Base-by-base conservation (phyloP, 1,140 invertebrate genomes). In the Scaptomyza pallida region DNA sequence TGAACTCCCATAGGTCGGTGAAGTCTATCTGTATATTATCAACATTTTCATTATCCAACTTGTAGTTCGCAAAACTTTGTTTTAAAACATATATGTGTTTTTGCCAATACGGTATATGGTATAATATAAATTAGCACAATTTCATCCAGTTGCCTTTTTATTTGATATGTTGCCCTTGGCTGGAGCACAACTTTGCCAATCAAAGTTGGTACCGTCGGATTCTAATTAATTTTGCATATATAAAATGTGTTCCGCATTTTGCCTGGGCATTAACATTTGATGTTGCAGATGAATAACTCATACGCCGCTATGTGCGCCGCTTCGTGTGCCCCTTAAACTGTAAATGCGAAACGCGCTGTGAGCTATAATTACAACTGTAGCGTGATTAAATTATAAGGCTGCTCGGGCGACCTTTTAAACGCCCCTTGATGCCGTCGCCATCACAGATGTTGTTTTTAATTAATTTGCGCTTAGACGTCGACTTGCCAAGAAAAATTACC, bases 311-410 rank as follows among this genome's bases (percentile, higher is more conserved):
- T 30, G n/a, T 33, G 30, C 64, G 26, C 6, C 6, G 33, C 10
- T 37, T 30, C 4, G n/a, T n/a, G n/a, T 16, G 15, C 35, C 19
- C 19, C 52, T 21, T 55, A 13, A 55, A 21, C 48, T 17, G 41
- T 60, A 44, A 56, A 30, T 21, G 35, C 17, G 51, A 51, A n/a
- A 61, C 41, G 17, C 61, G 60, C 41, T 26, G 21, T 62, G 23
- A 52, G 47, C 55, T 61, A 51, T 75, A 68, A 72, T 72, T 72
- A 64, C 23, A 63, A 43, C 40, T 51, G 63, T 10, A 47, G 19
- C 41, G 60, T 85, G 68, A 83, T 80, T 83, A 86, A 86, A 80
- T 83, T 83, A 80, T 64, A 69, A 56, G 45, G 44, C 35, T 61
- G 37, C 51, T 33, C 17, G 21, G 12, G 13, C 26, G 43, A 23